Conservation (phyloP, 2,797 vertebrate genomes). For the Chelidonichthys spinosus region DNA sequence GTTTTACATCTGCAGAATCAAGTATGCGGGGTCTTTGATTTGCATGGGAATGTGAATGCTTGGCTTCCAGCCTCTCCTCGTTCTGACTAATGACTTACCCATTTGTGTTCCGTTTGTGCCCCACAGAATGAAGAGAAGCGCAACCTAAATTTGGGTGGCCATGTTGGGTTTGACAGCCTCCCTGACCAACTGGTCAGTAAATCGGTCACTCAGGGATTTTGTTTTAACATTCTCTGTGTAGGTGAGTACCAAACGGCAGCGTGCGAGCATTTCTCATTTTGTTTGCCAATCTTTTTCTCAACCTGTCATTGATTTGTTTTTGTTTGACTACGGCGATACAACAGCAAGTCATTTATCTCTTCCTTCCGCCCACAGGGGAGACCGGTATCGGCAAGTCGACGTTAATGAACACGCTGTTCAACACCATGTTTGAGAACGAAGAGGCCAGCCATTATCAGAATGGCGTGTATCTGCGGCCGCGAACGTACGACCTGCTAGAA, state of each 20-base stretch:
- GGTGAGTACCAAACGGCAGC: constrained; percentile 85
- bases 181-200: constrained; percentile 99
- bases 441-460: constrained; percentile 97
- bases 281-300: not conserved
- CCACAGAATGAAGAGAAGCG: constrained; percentile 93
- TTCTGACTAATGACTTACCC: constrained; percentile 44
- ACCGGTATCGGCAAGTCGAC: constrained; percentile 99
- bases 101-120: constrained; percentile 41
- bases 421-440: constrained; percentile 97
- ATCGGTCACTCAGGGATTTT: constrained; percentile 98
- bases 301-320: constrained; percentile 17
- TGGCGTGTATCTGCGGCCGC: constrained; percentile 90
- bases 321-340: constrained; percentile 1
- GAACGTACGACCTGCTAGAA: constrained; percentile 95
- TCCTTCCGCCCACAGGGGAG: constrained; percentile 85
- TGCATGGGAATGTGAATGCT: constrained; percentile 58
- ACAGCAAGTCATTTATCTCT: constrained; percentile 5
- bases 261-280: not conserved
- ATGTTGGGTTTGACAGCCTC: constrained; percentile 98
- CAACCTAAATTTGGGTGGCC: constrained; percentile 92
- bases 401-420: constrained; percentile 98
- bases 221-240: constrained; percentile 99
- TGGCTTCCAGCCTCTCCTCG: constrained; percentile 19
- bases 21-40: constrained; percentile 36
- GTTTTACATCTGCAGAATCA: constrained; percentile 52